Conservation (phyloP, 2,888 invertebrate genomes). For the Dryobota labecula region DNA sequence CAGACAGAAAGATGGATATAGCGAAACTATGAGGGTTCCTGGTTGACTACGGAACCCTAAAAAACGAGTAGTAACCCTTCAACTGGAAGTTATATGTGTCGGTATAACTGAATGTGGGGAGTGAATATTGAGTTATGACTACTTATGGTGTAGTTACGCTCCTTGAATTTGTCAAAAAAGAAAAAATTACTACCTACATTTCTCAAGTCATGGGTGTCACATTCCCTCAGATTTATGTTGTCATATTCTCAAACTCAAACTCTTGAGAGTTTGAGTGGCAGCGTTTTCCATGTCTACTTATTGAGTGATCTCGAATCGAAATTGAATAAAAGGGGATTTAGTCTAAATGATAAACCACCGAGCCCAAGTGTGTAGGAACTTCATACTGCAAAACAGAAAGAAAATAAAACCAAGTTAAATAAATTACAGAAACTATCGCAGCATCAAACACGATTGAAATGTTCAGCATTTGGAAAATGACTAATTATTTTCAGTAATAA, state of each 20-base stretch:
- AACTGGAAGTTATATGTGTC: slow-evolving; percentile 62
- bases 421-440: neutral
- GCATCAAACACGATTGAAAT: too few species aligned
- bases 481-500: too few species aligned
- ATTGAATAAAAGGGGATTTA: neutral
- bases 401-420: neutral
- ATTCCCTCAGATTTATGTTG: neutral
- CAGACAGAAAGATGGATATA: too few species aligned
- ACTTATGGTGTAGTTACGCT: neutral
- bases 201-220: neutral
- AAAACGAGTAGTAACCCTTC: slow-evolving; percentile 53
- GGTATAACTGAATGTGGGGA: slow-evolving; percentile 36
- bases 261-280: neutral
- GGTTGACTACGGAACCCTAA: too few species aligned
- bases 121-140: slow-evolving; percentile 14
- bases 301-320: neutral
- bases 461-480: neutral
- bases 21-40: too few species aligned
- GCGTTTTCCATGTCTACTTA: neutral
- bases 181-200: neutral
- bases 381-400: neutral
- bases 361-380: neutral
- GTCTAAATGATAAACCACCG: neutral
- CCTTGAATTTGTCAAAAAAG: neutral
- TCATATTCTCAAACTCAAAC: too few species aligned